Evolutionary conservation across 2,113 vertebrate species (phyloP), one percentile per base, ranked within the genome.

Genomic region (Hippoglossus stenolepis): DNA sequence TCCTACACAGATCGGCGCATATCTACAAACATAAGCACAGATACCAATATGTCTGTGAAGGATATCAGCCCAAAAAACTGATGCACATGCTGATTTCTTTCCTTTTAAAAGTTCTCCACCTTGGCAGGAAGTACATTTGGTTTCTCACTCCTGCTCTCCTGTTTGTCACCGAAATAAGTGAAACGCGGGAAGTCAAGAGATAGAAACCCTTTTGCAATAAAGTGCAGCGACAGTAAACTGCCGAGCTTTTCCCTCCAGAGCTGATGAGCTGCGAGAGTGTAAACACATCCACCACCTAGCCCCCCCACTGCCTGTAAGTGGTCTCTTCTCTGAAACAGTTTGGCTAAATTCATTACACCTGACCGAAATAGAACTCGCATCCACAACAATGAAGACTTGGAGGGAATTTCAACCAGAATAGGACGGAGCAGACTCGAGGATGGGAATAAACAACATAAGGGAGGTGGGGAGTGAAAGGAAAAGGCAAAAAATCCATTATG

Each of bases 401-500:
- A 83, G 70, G 71, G 86, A 71, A 83, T 89, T 86, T 90, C 68
- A 82, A 54, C 79, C 70, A 61, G 64, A 82, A 75, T 60, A 63
- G 73, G 63, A 82, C 53, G n/a, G 75, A 76, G 61, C 38, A 43
- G 59, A 65, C 61, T 51, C 21, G 23, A 53, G 64, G 59, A 75
- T 31, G 24, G 51, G 35, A 85, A 75, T 57, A 62, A 88, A 82
- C 83, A 87, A 85, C 79, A 88, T 75, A 77, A 73, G 85, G 77
- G 77, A 82, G 63, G 68, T 53, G 68, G 59, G 58, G 60, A 77
- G 60, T 20, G 23, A 68, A 31, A 38, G 57, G 54, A 73, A 80
- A 85, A 82, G 76, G 58, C 63, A 66, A 87, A 93, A 31, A 94
- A 94, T 93, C 93, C 93, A 94, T 95, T 95, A 93, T 92, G 91